These are phyloP conservation scores for Hippopotamyrus pictus DNA, from an alignment of 2,797 vertebrate species.

Conservation along the genomic window DNA sequence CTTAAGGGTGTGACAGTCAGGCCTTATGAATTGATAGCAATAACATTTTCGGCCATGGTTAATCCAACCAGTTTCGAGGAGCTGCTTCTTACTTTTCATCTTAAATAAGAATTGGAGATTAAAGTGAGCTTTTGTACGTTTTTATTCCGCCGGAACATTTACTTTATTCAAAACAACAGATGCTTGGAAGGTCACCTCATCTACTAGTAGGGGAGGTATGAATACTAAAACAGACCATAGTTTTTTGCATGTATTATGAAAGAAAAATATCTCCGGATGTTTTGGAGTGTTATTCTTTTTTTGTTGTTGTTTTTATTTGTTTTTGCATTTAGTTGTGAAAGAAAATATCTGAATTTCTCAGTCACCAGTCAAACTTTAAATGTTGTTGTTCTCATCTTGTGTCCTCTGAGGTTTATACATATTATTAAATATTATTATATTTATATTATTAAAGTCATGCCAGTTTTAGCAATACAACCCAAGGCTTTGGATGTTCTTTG, in stretches of 20 bases:
- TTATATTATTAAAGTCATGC: slow-evolving; percentile 12
- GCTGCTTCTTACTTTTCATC: no score
- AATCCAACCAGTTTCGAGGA: background rate
- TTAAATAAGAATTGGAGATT: background rate
- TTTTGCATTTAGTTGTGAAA: slow-evolving; percentile 22
- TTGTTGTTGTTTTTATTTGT: slow-evolving; percentile 6
- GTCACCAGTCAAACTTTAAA: background rate
- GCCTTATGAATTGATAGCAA: background rate
- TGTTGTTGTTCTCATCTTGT: background rate
- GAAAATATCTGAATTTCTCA: background rate
- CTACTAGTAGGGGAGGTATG: slow-evolving; percentile 31
- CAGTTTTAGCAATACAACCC: background rate
- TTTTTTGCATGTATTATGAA: slow-evolving; percentile 25
- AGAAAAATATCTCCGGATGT: slow-evolving; percentile 11
- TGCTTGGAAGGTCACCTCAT: slow-evolving; percentile 41
- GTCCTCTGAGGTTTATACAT: background rate
- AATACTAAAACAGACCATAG: slow-evolving; percentile 34
- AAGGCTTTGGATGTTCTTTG: slow-evolving; percentile 5
- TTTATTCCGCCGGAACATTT: background rate
- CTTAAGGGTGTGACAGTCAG: background rate
- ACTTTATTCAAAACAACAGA: slow-evolving; percentile 28
- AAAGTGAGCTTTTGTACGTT: background rate
- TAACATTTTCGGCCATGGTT: background rate
- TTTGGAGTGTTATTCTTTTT: background rate
- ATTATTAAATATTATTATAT: no score